Evolutionary conservation across 2,797 vertebrate species (phyloP), one percentile per base, ranked within the genome.

Genomic region (Bradypodion pumilum): DNA sequence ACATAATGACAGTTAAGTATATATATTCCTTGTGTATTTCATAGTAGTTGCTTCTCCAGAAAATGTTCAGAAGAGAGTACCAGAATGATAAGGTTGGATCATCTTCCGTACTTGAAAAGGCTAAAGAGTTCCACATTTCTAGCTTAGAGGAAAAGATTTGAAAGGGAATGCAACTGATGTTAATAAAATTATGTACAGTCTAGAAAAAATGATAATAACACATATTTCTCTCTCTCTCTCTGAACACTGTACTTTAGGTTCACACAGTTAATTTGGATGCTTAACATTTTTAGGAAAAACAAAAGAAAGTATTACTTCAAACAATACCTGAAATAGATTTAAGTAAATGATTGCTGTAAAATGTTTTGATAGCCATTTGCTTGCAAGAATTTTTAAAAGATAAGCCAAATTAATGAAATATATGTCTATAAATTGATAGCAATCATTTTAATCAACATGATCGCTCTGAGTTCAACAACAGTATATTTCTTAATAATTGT

Each of bases 1-100:
- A 69, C 84, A 94, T 73, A 78, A 87, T 27, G 7, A 40, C 32
- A 27, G 46, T 60, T 37, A 76, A 10, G 5, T 56, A 7, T n/a
- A n/a, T n/a, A n/a, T n/a, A 62, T 75, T 60, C 76, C 5, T 59
- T 70, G 29, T 49, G 44, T 37, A 56, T 15, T 74, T 74, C 46
- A 32, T 56, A 19, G n/a, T 35, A 1, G 35, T 32, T 74, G 25
- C 7, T n/a, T 74, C 7, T 74, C 29, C 52, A 8, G 40, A 46
- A 46, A 56, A 52, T 52, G 3, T 32, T 29, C 13, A 74, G 46
- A 74, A 32, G 52, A 7, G 19, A 74, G n/a, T 6, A 74, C 46
- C 32, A 49, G 32, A 32, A 74, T 52, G 46, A 56, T 52, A 9
- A 6, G 5, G 42, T 15, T 5, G 1, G 2, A 73, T 44, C 27